phyloP scores from a whole-genome alignment of 2,888 invertebrate genomes.

The Ryuthela nishihirai region DNA sequence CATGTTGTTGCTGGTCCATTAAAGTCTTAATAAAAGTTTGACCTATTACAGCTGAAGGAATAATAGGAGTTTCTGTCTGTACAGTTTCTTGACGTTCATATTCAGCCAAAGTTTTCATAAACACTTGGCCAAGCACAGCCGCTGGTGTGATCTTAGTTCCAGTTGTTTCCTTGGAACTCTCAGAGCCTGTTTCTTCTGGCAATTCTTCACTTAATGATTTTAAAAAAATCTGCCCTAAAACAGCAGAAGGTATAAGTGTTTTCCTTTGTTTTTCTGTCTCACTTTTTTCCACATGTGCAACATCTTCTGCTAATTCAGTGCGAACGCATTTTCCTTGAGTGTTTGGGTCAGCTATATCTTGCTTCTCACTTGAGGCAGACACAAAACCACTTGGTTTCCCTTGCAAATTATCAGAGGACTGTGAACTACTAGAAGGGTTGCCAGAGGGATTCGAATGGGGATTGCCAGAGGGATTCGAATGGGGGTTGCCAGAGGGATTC shows the following conservation, averaged over 20 bases:
- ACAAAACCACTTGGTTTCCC: too few relatives aligned
- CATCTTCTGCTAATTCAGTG: not conserved
- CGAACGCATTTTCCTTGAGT: too few relatives aligned
- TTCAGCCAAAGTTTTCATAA: conserved; percentile 8
- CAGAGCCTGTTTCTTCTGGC: not conserved
- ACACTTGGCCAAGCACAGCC: conserved; percentile 14
- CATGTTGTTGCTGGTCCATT: not conserved
- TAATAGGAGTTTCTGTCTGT: not conserved
- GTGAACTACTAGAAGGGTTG: too few relatives aligned
- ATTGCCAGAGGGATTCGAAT: too few relatives aligned
- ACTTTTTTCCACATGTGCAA: not conserved
- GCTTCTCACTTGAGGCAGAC: too few relatives aligned
- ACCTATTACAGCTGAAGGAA: not conserved
- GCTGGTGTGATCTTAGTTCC: conserved; percentile 3
- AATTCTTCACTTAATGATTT: conserved; percentile 8
- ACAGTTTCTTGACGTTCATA: not conserved
- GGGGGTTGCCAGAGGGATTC: too few relatives aligned
- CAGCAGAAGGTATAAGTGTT: conserved; percentile 10
- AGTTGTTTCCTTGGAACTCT: not conserved
- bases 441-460: too few relatives aligned
- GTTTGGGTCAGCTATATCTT: too few relatives aligned
- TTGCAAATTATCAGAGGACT: too few relatives aligned
- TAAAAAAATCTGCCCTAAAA: conserved; percentile 18
- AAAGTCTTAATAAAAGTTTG: not conserved
- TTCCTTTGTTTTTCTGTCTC: conserved; percentile 5